Evolutionary conservation across 2,113 vertebrate genomes (phyloP), one percentile per base, ranked within the genome.

Genomic region (Gymnocephalus cernua): DNA sequence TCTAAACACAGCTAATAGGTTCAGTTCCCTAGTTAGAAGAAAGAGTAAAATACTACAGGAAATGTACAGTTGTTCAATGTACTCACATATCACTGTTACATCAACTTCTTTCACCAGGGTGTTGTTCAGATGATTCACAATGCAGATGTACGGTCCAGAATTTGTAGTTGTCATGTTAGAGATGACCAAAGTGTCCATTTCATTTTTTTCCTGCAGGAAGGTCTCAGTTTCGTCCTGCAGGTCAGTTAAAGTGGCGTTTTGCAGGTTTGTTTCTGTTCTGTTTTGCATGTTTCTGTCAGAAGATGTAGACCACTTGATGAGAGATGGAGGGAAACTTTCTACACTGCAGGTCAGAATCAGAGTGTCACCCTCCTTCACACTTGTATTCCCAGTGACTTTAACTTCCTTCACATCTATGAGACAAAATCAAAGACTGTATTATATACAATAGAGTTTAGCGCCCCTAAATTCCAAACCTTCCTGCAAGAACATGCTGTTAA

Each of bases 121-220:
- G 2, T 11, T 54, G 0, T 44, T 85, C 27, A 64, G 4, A 32
- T 90, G 44, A 51, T 79, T 35, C n/a, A n/a, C n/a, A n/a, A n/a
- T 61, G 27, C 92, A 93, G 57, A 54, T 6, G 45, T 93, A 93
- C 23, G 3, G 27, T 35, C 86, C 91, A 32, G 61, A 80, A 68
- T 81, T 3, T 0, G 70, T 66, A 6, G 4, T 18, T 25, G 57
- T 78, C 47, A 86, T 51, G 29, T 81, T 81, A 8, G 6, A 1
- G 54, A 84, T 65, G 13, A 14, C 2, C n/a, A n/a, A 5, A 92
- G 2, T 15, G n/a, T n/a, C n/a, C n/a, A n/a, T n/a, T n/a, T n/a
- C n/a, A n/a, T n/a, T n/a, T n/a, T n/a, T n/a, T n/a, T n/a, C n/a
- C n/a, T n/a, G n/a, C n/a, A n/a, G n/a, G n/a, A n/a, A n/a, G n/a